Base-by-base conservation (phyloP, 2,888 invertebrate species). In the Troides helena region DNA sequence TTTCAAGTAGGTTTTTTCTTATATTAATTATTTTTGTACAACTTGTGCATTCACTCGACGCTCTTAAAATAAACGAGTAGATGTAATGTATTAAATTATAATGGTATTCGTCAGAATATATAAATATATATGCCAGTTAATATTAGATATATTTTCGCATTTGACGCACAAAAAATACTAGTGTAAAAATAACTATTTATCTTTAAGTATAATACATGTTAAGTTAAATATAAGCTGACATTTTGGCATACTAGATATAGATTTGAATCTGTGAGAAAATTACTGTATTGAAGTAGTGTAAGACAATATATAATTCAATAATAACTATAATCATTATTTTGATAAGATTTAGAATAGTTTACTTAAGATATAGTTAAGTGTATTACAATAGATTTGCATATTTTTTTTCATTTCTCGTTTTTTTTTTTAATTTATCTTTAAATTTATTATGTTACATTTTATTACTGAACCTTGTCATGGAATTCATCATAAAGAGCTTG, bases 101-200 rank as follows among this genome's bases (percentile, higher is more conserved):
- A 21, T 4, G 4, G 21, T 57, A 57, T 6, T 10, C 1, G 0
- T 21, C n/a, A 18, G n/a, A 18, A 57, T 57, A 57, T 8, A 17
- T 21, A 57, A 7, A 57, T 57, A 57, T 21, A 10, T 57, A 57
- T 57, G 21, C 21, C n/a, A 10, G 6, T 57, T 18, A 58, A 59
- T 58, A 65, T 65, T 65, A 65, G 23, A 46, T 59, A 50, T 66
- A 62, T 62, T 25, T 67, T 57, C 67, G 67, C 67, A 67, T 62
- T 30, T 56, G 25, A 62, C 62, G 67, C 67, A 62, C 67, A 62
- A 67, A 62, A 62, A 56, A 67, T 62, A 53, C 36, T 67, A 67
- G 67, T 67, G n/a, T 62, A 39, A 62, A 56, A 62, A 62, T 56
- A 62, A 57, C 50, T 14, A 17, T 56, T 56, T 17, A 53, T 14